Evolutionary conservation across 1,140 invertebrate genomes (phyloP), one percentile per base, ranked within the genome.

Genomic region (Bombus confusus): DNA sequence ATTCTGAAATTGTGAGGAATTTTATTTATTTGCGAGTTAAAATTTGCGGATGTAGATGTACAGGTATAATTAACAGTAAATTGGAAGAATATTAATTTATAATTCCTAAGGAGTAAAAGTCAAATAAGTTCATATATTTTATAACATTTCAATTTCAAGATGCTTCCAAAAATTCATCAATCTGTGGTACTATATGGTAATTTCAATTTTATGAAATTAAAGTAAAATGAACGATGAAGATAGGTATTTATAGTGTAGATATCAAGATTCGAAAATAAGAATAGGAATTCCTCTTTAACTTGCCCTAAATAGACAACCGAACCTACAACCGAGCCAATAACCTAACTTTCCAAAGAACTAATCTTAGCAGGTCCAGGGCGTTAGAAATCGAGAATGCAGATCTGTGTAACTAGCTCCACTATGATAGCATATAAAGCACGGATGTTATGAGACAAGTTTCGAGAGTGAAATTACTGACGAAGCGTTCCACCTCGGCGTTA

Each of bases 371-470:
- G 47, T 10, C 10, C 31, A 37, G 43, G 47, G 28, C n/a, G 34
- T 47, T 34, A 76, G 18, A 41, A 83, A 47, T 18, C 28, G 72
- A 47, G 73, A 68, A 52, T 69, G 34, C n/a, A 25, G 75, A 18
- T 73, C 57, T 85, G 66, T 72, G 69, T 85, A 88, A 85, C 52
- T 76, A 85, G 72, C 77, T 82, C 73, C 82, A 79, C 69, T 78
- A 28, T 47, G 71, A 28, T 22, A 15, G 28, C 57, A 68, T 62
- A 85, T 91, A 83, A 87, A 86, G 74, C 59, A 37, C 62, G 41
- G 78, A 79, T 83, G 57, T 77, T 74, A 87, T 86, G 82, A 87
- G 68, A 87, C 88, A 91, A 91, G 79, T 91, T 91, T 91, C 85
- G 85, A 76, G 66, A 37, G 80, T 41, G 43, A 62, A 80, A 90